Evolutionary conservation across 2,113 vertebrate genomes (phyloP).

Genomic region (Antechinus stuartii): DNA sequence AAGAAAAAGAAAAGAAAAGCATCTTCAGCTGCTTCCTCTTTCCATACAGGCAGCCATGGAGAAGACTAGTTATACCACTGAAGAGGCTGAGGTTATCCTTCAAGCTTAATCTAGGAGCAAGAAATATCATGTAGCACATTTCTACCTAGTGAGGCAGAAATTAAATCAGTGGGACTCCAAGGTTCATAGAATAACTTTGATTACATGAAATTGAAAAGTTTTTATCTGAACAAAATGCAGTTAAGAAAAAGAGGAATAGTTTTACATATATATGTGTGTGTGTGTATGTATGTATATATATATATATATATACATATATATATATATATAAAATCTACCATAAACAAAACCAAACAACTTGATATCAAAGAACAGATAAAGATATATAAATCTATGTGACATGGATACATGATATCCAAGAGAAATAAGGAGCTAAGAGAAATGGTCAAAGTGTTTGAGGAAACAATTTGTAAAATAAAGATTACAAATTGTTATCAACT

Average conservation of each 20-base stretch:
- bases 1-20: constrained; percentile 41
- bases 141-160: constrained; percentile 2
- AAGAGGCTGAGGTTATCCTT: constrained; percentile 48
- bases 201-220: not conserved
- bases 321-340: not conserved
- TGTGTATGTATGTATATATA: too few species aligned
- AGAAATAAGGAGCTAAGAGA: not conserved
- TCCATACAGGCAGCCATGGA: constrained; percentile 58
- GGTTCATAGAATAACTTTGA: not conserved
- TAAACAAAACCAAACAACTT: not conserved
- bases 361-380: not conserved
- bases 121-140: accelerated
- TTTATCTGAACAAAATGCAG: not conserved
- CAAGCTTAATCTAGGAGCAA: accelerated
- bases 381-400: not conserved
- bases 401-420: not conserved
- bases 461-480: not conserved
- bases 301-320: too few species aligned
- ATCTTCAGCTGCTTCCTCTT: constrained; percentile 80
- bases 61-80: constrained; percentile 66
- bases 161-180: not conserved
- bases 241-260: not conserved
- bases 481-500: not conserved
- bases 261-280: not conserved
- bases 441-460: not conserved